phyloP scores from a whole-genome alignment of 2,888 invertebrate species.

The Ariolimax columbianus region DNA sequence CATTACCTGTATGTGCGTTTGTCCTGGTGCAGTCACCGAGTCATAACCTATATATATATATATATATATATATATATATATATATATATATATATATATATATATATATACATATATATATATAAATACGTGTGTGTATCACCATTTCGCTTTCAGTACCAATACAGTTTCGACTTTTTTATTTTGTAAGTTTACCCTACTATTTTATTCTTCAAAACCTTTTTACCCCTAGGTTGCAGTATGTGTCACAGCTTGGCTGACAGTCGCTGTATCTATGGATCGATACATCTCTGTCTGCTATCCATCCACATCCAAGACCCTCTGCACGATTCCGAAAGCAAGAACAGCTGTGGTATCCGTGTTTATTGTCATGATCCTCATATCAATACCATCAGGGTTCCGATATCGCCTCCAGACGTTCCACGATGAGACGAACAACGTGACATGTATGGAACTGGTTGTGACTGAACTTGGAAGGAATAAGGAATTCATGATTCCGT shows the following conservation, averaged over 20 bases:
- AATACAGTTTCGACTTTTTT: too few species aligned
- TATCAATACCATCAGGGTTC: constrained; percentile 74
- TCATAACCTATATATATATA: too few species aligned
- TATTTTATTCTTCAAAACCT: too few species aligned
- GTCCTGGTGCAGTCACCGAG: too few species aligned
- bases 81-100: too few species aligned
- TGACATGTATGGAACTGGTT: constrained; percentile 61
- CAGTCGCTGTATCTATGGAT: constrained; percentile 75
- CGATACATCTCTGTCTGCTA: constrained; percentile 75
- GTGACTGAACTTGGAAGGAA: constrained; percentile 71
- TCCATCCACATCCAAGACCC: constrained; percentile 65
- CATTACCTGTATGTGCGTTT: too few species aligned
- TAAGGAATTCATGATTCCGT: constrained; percentile 71
- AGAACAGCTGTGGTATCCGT: constrained; percentile 68
- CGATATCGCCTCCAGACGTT: constrained; percentile 69
- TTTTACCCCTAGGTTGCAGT: constrained; percentile 52
- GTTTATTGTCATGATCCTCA: constrained; percentile 69
- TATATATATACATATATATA: too few species aligned
- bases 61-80: too few species aligned
- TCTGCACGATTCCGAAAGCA: constrained; percentile 69
- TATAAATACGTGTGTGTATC: too few species aligned
- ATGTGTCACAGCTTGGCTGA: constrained; percentile 74
- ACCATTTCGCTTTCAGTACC: too few species aligned
- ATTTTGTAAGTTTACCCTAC: too few species aligned
- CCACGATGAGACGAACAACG: constrained; percentile 60